Conservation (phyloP, 2,888 invertebrate species). For the Portevinia maculata region DNA sequence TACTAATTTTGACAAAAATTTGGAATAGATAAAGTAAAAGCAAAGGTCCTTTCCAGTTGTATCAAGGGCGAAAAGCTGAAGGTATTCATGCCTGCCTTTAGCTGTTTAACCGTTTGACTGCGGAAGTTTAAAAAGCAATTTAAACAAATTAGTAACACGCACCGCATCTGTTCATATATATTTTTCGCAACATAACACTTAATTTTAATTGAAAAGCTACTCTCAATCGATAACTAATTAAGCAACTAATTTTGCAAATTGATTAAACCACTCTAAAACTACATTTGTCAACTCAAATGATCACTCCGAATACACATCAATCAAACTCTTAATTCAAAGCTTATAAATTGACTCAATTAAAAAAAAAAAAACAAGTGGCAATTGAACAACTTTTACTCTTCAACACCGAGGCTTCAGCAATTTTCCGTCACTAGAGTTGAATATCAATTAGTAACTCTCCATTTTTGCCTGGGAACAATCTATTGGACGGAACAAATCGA, state of each 20-base stretch:
- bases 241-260: neutral
- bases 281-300: neutral
- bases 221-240: no score
- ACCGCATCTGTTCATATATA: no score
- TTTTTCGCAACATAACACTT: no score
- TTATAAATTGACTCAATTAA: constrained; percentile 1
- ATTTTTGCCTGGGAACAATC: constrained; percentile 3
- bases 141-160: no score
- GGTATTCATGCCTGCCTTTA: no score
- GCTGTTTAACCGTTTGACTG: no score
- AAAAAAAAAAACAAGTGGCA: neutral
- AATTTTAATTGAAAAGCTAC: no score
- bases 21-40: no score
- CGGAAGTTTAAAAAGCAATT: no score
- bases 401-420: neutral
- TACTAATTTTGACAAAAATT: no score
- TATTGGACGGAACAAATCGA: constrained; percentile 21
- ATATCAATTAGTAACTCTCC: constrained; percentile 3
- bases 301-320: neutral
- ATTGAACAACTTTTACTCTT: neutral
- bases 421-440: neutral
- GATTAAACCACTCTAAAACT: neutral
- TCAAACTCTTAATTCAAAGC: neutral
- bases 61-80: no score
- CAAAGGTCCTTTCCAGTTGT: no score